Evolutionary conservation across 1,140 invertebrate genomes (phyloP).

Genomic region (Pogonomyrmex californicus): DNA sequence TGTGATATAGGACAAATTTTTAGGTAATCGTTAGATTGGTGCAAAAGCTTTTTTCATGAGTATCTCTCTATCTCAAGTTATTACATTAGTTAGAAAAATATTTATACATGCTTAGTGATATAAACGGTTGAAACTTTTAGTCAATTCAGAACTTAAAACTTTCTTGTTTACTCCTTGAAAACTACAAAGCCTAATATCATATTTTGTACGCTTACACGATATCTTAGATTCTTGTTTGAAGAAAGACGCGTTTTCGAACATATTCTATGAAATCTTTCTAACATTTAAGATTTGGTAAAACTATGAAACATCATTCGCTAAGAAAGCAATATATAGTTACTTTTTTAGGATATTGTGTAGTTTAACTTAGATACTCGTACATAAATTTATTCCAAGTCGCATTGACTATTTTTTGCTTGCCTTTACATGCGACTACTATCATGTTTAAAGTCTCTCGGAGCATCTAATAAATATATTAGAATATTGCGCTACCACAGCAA

Average conservation of each 20-base stretch:
- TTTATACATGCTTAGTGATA: slow-evolving; percentile 8
- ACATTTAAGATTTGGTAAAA: slow-evolving; percentile 49
- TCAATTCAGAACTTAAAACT: slow-evolving; percentile 33
- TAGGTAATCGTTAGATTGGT: neutral
- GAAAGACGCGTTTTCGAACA: slow-evolving; percentile 16
- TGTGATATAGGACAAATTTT: slow-evolving; percentile 21
- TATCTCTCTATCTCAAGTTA: slow-evolving; percentile 32
- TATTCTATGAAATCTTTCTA: slow-evolving; percentile 64
- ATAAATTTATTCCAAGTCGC: slow-evolving; percentile 53
- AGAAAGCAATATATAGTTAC: slow-evolving; percentile 70
- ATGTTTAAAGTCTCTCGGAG: slow-evolving; percentile 37
- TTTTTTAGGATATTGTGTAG: slow-evolving; percentile 60
- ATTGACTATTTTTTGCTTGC: slow-evolving; percentile 52
- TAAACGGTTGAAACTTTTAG: slow-evolving; percentile 26
- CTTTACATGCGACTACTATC: slow-evolving; percentile 46
- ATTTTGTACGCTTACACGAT: slow-evolving; percentile 51
- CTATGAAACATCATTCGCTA: slow-evolving; percentile 36
- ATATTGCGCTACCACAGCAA: slow-evolving; percentile 26
- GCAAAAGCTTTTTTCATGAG: neutral
- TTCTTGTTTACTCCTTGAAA: slow-evolving; percentile 12
- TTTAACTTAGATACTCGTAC: slow-evolving; percentile 45
- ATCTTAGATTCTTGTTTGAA: slow-evolving; percentile 24
- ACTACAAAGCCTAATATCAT: slow-evolving; percentile 60
- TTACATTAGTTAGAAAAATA: slow-evolving; percentile 5
- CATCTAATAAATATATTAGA: slow-evolving; percentile 43